A percentile compares a stretch with the other conserved stretches of the same genome.
Evolutionary conservation across 2,797 vertebrate genomes (phyloP).

Genomic region (Parauchenoglanis punctatus): DNA sequence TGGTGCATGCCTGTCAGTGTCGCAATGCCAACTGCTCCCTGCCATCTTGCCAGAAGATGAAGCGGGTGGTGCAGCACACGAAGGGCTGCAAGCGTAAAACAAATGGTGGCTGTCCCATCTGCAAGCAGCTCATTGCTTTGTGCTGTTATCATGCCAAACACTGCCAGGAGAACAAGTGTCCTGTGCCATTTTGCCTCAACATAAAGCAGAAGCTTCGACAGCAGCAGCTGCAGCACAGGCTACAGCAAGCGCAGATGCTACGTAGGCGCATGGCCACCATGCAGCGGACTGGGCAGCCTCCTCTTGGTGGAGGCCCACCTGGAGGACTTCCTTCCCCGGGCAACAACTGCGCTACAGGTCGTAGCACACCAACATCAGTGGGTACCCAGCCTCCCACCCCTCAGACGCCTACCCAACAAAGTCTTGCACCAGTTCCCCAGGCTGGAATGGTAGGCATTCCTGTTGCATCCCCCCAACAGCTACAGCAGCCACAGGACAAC

Average conservation of each 20-base stretch:
- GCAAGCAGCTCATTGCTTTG: slow-evolving; percentile 97
- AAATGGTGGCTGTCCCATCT: slow-evolving; percentile 95
- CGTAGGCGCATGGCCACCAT: slow-evolving; percentile 96
- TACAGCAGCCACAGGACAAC: slow-evolving; percentile 68
- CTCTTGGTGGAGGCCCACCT: slow-evolving; percentile 76
- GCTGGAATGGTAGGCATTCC: slow-evolving; percentile 67
- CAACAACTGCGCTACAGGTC: slow-evolving; percentile 72
- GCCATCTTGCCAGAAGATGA: slow-evolving; percentile 99
- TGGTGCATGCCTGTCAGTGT: slow-evolving; percentile 97
- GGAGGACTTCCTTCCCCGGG: slow-evolving; percentile 81
- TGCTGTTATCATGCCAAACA: slow-evolving; percentile 99
- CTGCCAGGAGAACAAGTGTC: slow-evolving; percentile 99
- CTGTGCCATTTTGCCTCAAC: slow-evolving; percentile 97
- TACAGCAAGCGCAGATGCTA: slow-evolving; percentile 97
- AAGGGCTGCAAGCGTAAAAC: slow-evolving; percentile 98
- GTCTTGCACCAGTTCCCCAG: slow-evolving; percentile 63
- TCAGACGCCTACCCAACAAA: slow-evolving; percentile 83
- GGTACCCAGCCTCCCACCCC: slow-evolving; percentile 90
- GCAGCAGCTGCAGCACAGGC: slow-evolving; percentile 94
- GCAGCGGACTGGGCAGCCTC: slow-evolving; percentile 85
- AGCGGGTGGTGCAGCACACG: slow-evolving; percentile 95
- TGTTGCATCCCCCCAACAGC: slow-evolving; percentile 69
- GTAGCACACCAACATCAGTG: slow-evolving; percentile 83
- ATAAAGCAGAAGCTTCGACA: slow-evolving; percentile 98
- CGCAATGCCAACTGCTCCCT: slow-evolving; percentile 97